Evolutionary conservation across 2,113 vertebrate species (phyloP).

Genomic region (Sylvilagus bachmani): DNA sequence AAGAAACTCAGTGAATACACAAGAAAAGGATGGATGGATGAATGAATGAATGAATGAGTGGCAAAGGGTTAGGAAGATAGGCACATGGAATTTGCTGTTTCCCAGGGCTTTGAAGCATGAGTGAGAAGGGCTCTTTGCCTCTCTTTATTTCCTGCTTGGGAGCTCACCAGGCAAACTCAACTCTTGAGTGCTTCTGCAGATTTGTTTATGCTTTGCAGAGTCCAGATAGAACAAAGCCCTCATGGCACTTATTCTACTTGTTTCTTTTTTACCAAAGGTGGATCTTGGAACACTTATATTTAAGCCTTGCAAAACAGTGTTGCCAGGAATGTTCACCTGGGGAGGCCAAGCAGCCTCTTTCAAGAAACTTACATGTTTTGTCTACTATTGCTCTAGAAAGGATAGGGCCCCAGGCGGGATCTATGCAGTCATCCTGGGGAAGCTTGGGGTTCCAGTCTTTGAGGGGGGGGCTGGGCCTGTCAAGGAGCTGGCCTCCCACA

Average conservation of each 20-base stretch:
- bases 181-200: background rate
- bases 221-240: conserved; percentile 44
- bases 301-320: conserved; percentile 34
- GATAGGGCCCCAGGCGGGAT: background rate
- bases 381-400: conserved; percentile 25
- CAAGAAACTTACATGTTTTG: background rate
- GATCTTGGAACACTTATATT: conserved; percentile 20
- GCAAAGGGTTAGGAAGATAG: too few species aligned
- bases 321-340: background rate
- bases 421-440: background rate
- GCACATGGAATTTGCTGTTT: too few species aligned
- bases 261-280: conserved; percentile 61
- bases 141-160: too few species aligned
- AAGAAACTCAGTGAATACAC: too few species aligned
- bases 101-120: too few species aligned
- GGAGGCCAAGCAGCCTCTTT: conserved; percentile 19
- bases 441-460: background rate
- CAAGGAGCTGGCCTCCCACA: too few species aligned
- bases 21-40: too few species aligned
- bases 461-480: background rate
- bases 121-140: too few species aligned
- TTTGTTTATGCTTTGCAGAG: background rate
- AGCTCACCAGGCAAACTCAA: too few species aligned
- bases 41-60: too few species aligned
- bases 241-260: background rate